Evolutionary conservation across 1,140 invertebrate genomes (phyloP).

Genomic region (Parasteatoda tepidariorum): DNA sequence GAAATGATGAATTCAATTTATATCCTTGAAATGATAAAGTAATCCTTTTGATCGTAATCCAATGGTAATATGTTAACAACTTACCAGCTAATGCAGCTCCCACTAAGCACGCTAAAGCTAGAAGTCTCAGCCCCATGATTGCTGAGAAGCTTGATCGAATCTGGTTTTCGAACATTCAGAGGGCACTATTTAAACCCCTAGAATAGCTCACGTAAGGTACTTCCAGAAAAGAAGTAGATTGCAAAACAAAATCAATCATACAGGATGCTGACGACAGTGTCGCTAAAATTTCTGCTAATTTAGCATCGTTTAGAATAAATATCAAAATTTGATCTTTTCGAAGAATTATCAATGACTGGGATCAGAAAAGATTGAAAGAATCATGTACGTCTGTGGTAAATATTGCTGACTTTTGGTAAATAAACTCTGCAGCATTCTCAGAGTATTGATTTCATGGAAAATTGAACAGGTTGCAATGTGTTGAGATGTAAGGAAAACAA

Average conservation of each 20-base stretch:
- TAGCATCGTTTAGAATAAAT: conserved; percentile 6
- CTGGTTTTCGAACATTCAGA: neutral
- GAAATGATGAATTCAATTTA: no score
- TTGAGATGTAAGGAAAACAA: neutral
- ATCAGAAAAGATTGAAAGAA: conserved; percentile 18
- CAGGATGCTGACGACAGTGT: conserved; percentile 35
- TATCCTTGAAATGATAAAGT: no score
- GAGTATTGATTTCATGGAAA: neutral
- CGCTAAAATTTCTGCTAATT: conserved; percentile 3
- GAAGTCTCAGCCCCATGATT: conserved; percentile 45
- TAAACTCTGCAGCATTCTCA: neutral
- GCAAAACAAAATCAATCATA: neutral
- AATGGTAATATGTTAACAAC: no score
- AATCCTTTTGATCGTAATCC: no score
- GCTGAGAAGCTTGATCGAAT: conserved; percentile 3
- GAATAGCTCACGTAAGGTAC: conserved; percentile 25
- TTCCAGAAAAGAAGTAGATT: conserved; percentile 16
- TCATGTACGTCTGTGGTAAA: neutral
- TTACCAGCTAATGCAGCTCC: conserved; percentile 60
- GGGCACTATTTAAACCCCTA: conserved; percentile 19
- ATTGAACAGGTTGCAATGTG: neutral
- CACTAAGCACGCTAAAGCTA: conserved; percentile 39
- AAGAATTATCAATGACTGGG: conserved; percentile 22
- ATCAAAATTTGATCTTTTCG: conserved; percentile 14
- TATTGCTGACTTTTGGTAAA: conserved; percentile 1